Base-by-base conservation (phyloP, 1,140 invertebrate genomes). In the Lepeophtheirus salmonis region DNA sequence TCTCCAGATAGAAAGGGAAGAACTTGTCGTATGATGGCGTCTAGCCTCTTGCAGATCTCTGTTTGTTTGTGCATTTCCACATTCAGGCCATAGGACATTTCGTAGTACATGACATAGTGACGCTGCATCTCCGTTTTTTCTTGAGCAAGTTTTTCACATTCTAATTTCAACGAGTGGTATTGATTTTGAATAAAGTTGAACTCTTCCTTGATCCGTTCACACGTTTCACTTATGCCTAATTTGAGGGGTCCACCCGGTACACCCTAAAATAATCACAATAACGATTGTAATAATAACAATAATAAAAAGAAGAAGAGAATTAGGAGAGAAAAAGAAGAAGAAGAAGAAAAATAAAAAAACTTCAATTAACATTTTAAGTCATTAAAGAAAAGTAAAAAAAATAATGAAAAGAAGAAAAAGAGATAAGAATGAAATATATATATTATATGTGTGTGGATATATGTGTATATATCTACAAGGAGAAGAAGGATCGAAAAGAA, bases 1-100 rank as follows among this genome's bases (percentile, higher is more conserved):
- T 80, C 78, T 70, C 77, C 77, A 58, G 77, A 77, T 3, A 80
- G 70, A 66, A 78, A 79, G 51, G 79, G 78, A 62, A 81, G 72
- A n/a, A 81, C 76, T 68, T 82, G 79, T 59, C 73, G 73, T 64
- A 79, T 76, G 54, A 80, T 80, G 20, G 76, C 75, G 70, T 77
- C 78, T 24, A 80, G 69, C 56, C 80, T 68, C 66, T 82, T 82
- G 16, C 76, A 76, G 61, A 81, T 80, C 69, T 82, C 80, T 23
- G 76, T 78, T 30, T 96, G 95, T 82, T 97, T 97, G 75, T 96
- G 91, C 89, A 97, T 95, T 80, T 98, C 95, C 67, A 97, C 90
- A 75, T 97, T 97, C 70, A 97, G 80, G 65, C 91, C 91, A 76
- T 95, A 97, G 23, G 91, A 95, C 90, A 97, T 97, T 79, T 97